phyloP scores from a whole-genome alignment of 2,888 invertebrate species.

The Digitonthophagus gazella region DNA sequence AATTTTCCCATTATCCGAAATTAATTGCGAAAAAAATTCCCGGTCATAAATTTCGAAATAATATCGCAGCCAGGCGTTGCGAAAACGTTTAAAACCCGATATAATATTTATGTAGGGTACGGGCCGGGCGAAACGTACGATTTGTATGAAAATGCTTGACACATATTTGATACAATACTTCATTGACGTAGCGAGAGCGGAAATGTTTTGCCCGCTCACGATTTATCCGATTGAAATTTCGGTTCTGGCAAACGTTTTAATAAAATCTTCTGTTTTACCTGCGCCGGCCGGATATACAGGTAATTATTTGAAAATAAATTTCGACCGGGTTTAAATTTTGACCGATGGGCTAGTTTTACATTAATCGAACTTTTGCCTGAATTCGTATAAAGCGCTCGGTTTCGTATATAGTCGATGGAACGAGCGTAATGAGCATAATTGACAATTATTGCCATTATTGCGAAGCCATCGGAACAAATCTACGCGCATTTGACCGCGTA shows the following conservation, averaged over 20 bases:
- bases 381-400: neutral
- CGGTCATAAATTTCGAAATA: slow-evolving; percentile 10
- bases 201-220: neutral
- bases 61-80: slow-evolving; percentile 3
- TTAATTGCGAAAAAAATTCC: neutral
- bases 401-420: neutral
- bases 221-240: neutral
- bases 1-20: neutral
- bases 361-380: neutral
- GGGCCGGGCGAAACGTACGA: neutral
- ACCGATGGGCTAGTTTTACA: neutral
- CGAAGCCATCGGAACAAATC: neutral
- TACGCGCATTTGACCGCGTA: neutral
- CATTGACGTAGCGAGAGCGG: neutral
- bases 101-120: neutral
- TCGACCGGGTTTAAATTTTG: neutral
- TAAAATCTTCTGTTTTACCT: no score
- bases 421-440: neutral
- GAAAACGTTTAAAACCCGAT: neutral
- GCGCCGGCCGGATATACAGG: neutral
- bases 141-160: neutral
- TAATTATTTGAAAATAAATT: neutral
- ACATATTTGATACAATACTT: neutral
- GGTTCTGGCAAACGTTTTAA: neutral
- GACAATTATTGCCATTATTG: neutral